Evolutionary conservation across 2,888 invertebrate genomes (phyloP), one percentile per base, ranked within the genome.

Genomic region (Alsophila aescularia): DNA sequence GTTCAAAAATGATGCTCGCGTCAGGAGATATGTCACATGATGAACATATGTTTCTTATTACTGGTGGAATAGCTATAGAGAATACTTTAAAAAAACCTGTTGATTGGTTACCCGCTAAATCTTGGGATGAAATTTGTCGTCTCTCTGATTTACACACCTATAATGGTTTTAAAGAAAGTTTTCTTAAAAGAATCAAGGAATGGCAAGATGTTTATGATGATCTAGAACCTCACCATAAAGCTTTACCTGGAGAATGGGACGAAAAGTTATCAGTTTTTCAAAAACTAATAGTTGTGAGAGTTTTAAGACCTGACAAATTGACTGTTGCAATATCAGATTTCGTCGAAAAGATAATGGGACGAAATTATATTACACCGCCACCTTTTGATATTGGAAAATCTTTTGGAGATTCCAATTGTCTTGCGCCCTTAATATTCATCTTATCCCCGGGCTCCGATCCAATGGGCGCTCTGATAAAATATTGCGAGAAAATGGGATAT

Each of bases 381-480:
- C 94, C 95, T 1, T 96, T 97, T 84, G 95, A 96, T 81, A 94
- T 97, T 37, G 90, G 93, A 0, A 94, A 95, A 82, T 95, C 96
- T 4, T 97, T 94, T 79, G 93, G 91, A 27, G 96, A 96, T 79
- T 96, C 97, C 0, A 95, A 94, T 71, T 94, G 93, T 70, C 88
- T 94, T 34, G 93, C 94, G 36, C 97, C 97, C 0, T 88, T 97
- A 49, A 94, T 97, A 69, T 96, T 97, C 75, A 95, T 97, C 64
- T 86, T 97, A 44, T 96, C 96, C 0, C 95, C 96, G 2, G 97
- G 97, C 12, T 95, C 95, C 2, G 97, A 97, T 85, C 97, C 97
- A 2, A 96, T 96, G 93, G 93, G 94, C 57, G 93, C 95, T 15
- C 86, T 97, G 42, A 93, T 94, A 32, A 95, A 95, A 83, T 97